Evolutionary conservation across 1,140 invertebrate species (phyloP).

Genomic region (Agrilus planipennis): DNA sequence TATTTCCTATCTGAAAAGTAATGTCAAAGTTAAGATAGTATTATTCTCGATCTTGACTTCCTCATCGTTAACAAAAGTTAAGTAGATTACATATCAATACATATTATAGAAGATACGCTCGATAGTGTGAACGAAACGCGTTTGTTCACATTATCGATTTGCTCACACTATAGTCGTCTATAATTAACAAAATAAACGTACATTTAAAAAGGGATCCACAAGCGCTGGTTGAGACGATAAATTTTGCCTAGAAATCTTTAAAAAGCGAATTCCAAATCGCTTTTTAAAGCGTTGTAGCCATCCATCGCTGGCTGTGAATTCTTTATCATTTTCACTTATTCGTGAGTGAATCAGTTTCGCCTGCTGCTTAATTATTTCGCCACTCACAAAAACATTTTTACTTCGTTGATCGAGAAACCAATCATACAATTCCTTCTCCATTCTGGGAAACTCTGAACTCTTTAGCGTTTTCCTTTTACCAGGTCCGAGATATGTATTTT

Average conservation of each 20-base stretch:
- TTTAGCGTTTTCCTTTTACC: constrained; percentile 1
- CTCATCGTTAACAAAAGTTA: no score
- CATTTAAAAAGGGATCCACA: constrained; percentile 16
- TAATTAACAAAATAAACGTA: no score
- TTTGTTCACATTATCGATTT: no score
- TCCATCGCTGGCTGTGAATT: constrained; percentile 15
- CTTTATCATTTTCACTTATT: constrained; percentile 1
- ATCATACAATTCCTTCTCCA: constrained; percentile 8
- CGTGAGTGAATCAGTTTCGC: neutral
- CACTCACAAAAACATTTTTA: constrained; percentile 3
- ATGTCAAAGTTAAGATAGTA: no score
- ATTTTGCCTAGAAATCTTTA: constrained; percentile 18
- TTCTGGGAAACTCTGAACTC: neutral
- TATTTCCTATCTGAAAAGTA: no score
- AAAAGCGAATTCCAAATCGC: constrained; percentile 11
- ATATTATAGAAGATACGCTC: no score
- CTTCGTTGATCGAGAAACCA: constrained; percentile 10
- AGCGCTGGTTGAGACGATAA: constrained; percentile 15
- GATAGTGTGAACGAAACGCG: no score
- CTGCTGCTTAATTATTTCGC: constrained; percentile 6
- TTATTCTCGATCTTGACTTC: no score
- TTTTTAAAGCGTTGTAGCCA: constrained; percentile 15
- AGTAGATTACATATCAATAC: no score
- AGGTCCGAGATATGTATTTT: no score
- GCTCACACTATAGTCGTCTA: no score